phyloP scores from a whole-genome alignment of 2,888 invertebrate species.

The Tridacna crocea region DNA sequence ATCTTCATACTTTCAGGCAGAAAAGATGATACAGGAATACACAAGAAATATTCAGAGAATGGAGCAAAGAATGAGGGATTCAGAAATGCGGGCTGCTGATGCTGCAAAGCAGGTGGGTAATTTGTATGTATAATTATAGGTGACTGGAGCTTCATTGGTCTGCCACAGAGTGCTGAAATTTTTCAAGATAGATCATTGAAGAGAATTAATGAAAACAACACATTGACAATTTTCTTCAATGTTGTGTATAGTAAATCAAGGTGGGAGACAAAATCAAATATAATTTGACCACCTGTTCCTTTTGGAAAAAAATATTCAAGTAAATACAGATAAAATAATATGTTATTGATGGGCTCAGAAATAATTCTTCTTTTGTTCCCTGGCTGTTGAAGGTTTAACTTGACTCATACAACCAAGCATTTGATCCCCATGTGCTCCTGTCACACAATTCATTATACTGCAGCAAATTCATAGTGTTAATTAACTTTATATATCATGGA shows the following conservation, averaged over 20 bases:
- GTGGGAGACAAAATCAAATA: no score
- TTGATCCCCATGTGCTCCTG: no score
- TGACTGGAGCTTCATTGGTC: not conserved
- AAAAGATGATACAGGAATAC: slow-evolving; percentile 80
- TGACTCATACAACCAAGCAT: no score
- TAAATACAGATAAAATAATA: not conserved
- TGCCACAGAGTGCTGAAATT: not conserved
- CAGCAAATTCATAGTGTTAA: no score
- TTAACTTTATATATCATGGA: no score
- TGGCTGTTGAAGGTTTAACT: no score
- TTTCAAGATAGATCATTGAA: not conserved
- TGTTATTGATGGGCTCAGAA: no score
- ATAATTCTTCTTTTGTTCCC: no score
- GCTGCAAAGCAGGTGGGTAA: slow-evolving; percentile 73
- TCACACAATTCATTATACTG: not conserved
- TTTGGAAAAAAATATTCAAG: not conserved
- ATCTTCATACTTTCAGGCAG: slow-evolving; percentile 67
- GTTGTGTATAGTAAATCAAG: no score
- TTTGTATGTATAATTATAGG: no score
- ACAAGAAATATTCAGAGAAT: slow-evolving; percentile 78
- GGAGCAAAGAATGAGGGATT: slow-evolving; percentile 80
- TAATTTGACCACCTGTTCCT: not conserved
- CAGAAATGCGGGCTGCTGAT: slow-evolving; percentile 77
- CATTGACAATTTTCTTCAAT: no score
- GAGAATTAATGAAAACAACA: no score